Percentiles rank a stretch among this genome's conserved stretches.
phyloP scores from a whole-genome alignment of 2,113 vertebrate genomes.

The Pelvicachromis taeniatus region DNA sequence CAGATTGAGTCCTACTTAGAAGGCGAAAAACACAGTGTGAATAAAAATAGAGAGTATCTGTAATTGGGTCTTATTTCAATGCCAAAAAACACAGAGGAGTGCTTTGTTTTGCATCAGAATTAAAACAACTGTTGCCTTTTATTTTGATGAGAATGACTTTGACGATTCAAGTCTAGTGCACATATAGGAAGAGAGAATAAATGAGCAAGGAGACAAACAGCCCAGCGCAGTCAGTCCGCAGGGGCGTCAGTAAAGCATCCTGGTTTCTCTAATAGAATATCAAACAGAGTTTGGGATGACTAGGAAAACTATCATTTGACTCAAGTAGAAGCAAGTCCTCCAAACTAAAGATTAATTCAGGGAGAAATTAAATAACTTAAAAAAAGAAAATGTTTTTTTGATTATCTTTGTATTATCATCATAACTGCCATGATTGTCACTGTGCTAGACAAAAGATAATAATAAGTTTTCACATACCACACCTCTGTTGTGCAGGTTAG shows the following conservation, averaged over 20 bases:
- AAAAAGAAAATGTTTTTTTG: rapidly evolving
- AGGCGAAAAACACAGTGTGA: not conserved
- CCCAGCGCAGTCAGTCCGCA: not conserved
- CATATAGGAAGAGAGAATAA: not conserved
- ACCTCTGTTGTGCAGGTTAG: not conserved
- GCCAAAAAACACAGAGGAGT: slow-evolving; percentile 4
- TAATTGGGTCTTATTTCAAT: slow-evolving; percentile 52
- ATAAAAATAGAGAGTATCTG: slow-evolving; percentile 36
- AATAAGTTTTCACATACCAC: not conserved
- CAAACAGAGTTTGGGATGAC: not conserved
- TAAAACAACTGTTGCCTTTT: not conserved
- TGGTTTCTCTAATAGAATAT: not conserved
- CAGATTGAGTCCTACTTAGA: slow-evolving; percentile 7
- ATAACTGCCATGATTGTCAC: not conserved
- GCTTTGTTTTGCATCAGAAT: slow-evolving; percentile 35
- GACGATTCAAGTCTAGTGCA: not conserved
- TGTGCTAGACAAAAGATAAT: not conserved
- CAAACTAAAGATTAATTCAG: not conserved
- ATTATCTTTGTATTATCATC: not conserved
- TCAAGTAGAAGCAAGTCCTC: not conserved
- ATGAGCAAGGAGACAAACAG: not conserved
- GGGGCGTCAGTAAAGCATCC: not conserved
- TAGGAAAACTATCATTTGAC: not conserved
- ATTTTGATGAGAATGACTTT: slow-evolving; percentile 1
- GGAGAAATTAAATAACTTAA: not conserved